These are phyloP conservation scores for Thysanoteuthis rhombus DNA, from an alignment of 2,888 invertebrate genomes.

Conservation along the genomic window DNA sequence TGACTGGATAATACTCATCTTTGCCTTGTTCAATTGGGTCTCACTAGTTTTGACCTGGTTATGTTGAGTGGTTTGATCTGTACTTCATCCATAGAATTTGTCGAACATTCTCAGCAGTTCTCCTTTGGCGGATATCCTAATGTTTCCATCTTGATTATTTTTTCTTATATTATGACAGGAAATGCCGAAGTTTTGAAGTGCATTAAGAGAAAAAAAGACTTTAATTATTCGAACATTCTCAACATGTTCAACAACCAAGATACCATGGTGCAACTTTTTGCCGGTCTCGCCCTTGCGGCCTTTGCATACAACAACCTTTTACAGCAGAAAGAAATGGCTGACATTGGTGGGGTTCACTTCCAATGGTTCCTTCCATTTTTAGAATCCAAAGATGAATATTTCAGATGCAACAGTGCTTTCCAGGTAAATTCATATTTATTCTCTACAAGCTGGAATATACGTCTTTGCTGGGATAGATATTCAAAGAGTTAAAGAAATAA, in stretches of 20 bases:
- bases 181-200: slow-evolving; percentile 60
- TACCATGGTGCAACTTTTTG: slow-evolving; percentile 55
- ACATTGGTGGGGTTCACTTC: slow-evolving; percentile 64
- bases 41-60: too few relatives aligned
- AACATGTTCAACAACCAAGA: slow-evolving; percentile 62
- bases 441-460: too few relatives aligned
- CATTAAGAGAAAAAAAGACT: slow-evolving; percentile 59
- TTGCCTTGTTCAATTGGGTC: too few relatives aligned
- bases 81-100: too few relatives aligned
- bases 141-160: background rate
- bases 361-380: slow-evolving; percentile 64
- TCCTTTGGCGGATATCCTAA: background rate
- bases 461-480: too few relatives aligned
- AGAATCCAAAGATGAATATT: slow-evolving; percentile 61
- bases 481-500: too few relatives aligned
- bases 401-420: slow-evolving; percentile 64
- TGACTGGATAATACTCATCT: too few relatives aligned
- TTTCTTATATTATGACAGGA: slow-evolving; percentile 43
- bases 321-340: slow-evolving; percentile 63
- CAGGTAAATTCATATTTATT: slow-evolving; percentile 55
- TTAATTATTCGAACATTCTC: slow-evolving; percentile 64
- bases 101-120: too few relatives aligned
- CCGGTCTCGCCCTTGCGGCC: slow-evolving; percentile 63
- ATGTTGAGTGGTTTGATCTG: too few relatives aligned
- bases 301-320: slow-evolving; percentile 66